Conservation (phyloP, 2,113 vertebrate genomes). For the Chionis minor region DNA sequence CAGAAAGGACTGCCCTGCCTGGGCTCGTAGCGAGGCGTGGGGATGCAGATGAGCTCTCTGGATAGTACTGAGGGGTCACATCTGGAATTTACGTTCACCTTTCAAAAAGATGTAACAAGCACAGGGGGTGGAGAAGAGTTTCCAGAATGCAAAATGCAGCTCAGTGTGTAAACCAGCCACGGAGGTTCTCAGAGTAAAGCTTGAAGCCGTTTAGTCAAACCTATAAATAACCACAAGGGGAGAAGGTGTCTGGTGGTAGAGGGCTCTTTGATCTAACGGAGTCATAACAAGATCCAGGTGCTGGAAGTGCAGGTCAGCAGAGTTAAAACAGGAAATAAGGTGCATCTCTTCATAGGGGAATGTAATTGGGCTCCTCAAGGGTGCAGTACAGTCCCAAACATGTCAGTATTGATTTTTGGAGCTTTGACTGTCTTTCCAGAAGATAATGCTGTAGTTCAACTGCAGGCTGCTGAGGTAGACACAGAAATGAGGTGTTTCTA, state of each 20-base stretch:
- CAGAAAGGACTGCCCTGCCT: background rate
- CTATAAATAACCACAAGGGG: background rate
- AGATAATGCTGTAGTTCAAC: background rate
- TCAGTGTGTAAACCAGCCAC: accelerated
- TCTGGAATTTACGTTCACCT: background rate
- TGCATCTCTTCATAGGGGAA: background rate
- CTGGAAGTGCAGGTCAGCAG: background rate
- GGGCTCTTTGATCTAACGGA: background rate
- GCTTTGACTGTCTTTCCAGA: background rate
- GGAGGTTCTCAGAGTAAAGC: background rate
- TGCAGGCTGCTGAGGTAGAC: background rate
- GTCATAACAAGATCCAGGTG: background rate
- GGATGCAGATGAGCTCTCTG: background rate
- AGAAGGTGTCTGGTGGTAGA: background rate
- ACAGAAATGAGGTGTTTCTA: background rate
- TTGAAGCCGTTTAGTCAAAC: background rate
- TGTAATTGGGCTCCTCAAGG: background rate
- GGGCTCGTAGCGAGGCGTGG: accelerated
- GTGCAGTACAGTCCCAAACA: background rate
- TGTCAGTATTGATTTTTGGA: background rate
- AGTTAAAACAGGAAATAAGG: background rate
- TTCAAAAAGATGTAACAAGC: background rate
- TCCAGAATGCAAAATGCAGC: background rate
- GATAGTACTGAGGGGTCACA: background rate
- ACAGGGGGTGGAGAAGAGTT: background rate